phyloP scores from a whole-genome alignment of 1,140 invertebrate species.

The Aphelenchoides besseyi region DNA sequence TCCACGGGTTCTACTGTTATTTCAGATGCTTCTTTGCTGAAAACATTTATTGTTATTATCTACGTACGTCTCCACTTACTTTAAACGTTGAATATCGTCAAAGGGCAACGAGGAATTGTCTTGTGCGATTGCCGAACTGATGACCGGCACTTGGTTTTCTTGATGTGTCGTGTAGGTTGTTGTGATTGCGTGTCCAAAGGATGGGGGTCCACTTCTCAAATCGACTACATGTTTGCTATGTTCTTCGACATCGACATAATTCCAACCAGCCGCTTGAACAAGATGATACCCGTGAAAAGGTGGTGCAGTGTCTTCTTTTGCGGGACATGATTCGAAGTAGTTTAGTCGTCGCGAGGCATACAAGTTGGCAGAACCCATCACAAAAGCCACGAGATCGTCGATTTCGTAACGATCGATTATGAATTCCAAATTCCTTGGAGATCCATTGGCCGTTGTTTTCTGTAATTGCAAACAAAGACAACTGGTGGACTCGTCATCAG shows the following conservation, averaged over 20 bases:
- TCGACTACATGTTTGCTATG: conserved; percentile 8
- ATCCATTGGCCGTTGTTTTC: neutral
- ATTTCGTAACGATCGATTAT: conserved; percentile 20
- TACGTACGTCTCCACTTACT: no score
- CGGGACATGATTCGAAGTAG: neutral
- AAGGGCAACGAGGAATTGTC: no score
- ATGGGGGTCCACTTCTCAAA: conserved; percentile 19
- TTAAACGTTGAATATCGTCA: no score
- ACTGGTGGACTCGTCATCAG: conserved; percentile 16
- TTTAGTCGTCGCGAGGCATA: conserved; percentile 5
- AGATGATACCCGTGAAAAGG: conserved; percentile 23
- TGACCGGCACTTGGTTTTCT: neutral
- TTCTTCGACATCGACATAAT: conserved; percentile 25
- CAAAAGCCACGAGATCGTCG: conserved; percentile 14
- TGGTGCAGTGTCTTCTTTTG: neutral
- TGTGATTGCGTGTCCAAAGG: conserved; percentile 22
- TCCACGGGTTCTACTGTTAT: neutral
- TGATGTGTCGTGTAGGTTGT: neutral
- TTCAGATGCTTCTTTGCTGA: neutral
- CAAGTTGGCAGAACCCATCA: conserved; percentile 22
- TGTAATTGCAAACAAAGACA: conserved; percentile 16
- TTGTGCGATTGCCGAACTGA: neutral
- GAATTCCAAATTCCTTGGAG: conserved; percentile 21
- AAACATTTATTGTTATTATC: neutral
- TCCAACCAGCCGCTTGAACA: conserved; percentile 27